Evolutionary conservation across 1,140 invertebrate genomes (phyloP), one percentile per base, ranked within the genome.

Genomic region (Asobara japonica): DNA sequence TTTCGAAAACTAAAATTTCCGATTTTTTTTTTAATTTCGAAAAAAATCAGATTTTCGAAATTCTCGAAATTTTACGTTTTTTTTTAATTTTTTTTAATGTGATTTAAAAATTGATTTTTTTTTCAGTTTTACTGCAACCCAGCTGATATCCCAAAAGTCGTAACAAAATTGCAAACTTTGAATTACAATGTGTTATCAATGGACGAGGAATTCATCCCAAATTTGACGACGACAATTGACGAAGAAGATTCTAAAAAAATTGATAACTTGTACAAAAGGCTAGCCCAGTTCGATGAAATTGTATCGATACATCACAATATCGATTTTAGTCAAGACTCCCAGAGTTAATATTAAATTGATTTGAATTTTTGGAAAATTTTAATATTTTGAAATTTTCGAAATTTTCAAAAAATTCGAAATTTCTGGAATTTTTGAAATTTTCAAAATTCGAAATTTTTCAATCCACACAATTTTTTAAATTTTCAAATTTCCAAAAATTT

Each of bases 291-390:
- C 25, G 81, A 84, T 33, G 89, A 90, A 77, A 80, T 91, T 60
- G 78, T 86, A 45, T 83, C 82, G 75, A 65, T 91, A 29, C 85
- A 83, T 75, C 87, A 89, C 76, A 91, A 91, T 80, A 83, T 90
- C 73, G 82, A 78, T n/a, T 84, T 65, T 0, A 25, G 31, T 41
- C 51, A 70, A 69, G 31, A n/a, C n/a, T 45, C 41, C n/a, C 10
- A 3, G n/a, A 41, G 36, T 13, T 41, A 41, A 18, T 18, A 16
- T 45, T 45, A 45, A 45, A 1, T 45, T n/a, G n/a, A n/a, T n/a
- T n/a, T n/a, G n/a, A n/a, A n/a, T n/a, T n/a, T n/a, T n/a, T n/a
- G n/a, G n/a, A n/a, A n/a, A n/a, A n/a, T n/a, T n/a, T n/a, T n/a
- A n/a, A n/a, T n/a, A n/a, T n/a, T n/a, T n/a, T n/a, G n/a, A n/a